Evolutionary conservation across 2,797 vertebrate species (phyloP).

Genomic region (Taenioides sp.): DNA sequence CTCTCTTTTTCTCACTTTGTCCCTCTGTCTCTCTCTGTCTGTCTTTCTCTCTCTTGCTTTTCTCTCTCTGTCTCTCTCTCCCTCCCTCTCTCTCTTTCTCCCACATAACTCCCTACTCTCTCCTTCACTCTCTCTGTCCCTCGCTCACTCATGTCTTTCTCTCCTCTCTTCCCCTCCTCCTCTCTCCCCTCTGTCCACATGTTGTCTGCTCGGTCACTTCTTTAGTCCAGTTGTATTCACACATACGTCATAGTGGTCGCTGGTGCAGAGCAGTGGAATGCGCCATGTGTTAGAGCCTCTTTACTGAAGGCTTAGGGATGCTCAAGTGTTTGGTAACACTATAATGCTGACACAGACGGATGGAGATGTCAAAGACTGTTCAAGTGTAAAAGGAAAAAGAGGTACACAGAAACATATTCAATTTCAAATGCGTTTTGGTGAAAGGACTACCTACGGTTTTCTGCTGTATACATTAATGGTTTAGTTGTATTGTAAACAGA

Average conservation of each 20-base stretch:
- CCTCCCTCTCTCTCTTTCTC: not conserved
- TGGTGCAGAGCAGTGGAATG: slow-evolving; percentile 58
- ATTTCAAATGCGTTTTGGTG: too few species aligned
- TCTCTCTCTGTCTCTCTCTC: too few species aligned
- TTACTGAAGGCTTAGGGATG: slow-evolving; percentile 17
- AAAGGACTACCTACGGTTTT: too few species aligned
- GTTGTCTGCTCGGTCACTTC: slow-evolving; percentile 24
- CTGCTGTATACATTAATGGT: not conserved
- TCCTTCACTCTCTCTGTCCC: not conserved
- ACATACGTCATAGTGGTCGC: slow-evolving; percentile 38
- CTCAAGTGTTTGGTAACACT: slow-evolving; percentile 34
- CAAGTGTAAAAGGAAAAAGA: too few species aligned
- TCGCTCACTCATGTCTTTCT: not conserved
- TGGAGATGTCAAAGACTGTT: too few species aligned
- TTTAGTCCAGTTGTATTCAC: slow-evolving; percentile 69
- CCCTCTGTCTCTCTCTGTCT: not conserved
- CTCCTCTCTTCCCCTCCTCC: not conserved
- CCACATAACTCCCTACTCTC: not conserved
- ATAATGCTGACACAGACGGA: too few species aligned
- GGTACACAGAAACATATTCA: too few species aligned
- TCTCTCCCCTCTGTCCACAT: not conserved
- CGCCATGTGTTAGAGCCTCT: slow-evolving; percentile 50
- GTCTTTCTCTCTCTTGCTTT: too few species aligned
- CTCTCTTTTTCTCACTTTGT: not conserved
- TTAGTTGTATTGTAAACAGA: too few species aligned